phyloP scores from a whole-genome alignment of 1,140 invertebrate genomes.

The Mylabris phalerata region DNA sequence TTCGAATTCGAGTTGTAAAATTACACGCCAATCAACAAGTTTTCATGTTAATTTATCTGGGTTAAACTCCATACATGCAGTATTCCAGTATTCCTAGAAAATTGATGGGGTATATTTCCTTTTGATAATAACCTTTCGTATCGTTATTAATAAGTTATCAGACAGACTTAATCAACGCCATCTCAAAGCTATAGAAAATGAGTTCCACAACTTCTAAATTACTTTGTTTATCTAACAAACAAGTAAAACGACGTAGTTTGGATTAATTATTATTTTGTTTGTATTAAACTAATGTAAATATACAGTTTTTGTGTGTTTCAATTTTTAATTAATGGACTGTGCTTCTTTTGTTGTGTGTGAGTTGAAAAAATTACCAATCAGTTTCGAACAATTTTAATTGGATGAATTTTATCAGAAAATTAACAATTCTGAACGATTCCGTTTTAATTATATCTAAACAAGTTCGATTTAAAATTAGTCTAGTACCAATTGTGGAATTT shows the following conservation, averaged over 20 bases:
- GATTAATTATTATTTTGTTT: background rate
- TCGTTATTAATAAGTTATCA: constrained; percentile 10
- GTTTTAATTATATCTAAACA: no score
- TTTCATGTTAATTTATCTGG: background rate
- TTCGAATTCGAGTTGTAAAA: background rate
- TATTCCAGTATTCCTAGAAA: background rate
- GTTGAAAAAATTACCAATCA: no score
- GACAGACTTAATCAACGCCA: constrained; percentile 1
- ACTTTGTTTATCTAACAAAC: constrained; percentile 1
- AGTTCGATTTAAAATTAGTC: no score
- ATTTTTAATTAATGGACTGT: background rate
- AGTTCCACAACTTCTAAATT: constrained; percentile 1
- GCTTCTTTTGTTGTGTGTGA: no score
- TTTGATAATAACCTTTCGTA: background rate
- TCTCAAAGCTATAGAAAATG: background rate
- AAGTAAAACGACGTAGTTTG: background rate
- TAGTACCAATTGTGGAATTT: no score
- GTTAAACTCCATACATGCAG: background rate
- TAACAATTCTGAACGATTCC: background rate
- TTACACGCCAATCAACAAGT: background rate
- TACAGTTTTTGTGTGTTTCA: background rate
- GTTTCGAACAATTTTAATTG: background rate
- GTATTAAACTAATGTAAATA: constrained; percentile 3
- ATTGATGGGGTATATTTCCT: constrained; percentile 1
- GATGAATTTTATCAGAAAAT: background rate